These are phyloP conservation scores for Bothrops jararaca DNA, from an alignment of 2,113 vertebrate species.

Conservation along the genomic window DNA sequence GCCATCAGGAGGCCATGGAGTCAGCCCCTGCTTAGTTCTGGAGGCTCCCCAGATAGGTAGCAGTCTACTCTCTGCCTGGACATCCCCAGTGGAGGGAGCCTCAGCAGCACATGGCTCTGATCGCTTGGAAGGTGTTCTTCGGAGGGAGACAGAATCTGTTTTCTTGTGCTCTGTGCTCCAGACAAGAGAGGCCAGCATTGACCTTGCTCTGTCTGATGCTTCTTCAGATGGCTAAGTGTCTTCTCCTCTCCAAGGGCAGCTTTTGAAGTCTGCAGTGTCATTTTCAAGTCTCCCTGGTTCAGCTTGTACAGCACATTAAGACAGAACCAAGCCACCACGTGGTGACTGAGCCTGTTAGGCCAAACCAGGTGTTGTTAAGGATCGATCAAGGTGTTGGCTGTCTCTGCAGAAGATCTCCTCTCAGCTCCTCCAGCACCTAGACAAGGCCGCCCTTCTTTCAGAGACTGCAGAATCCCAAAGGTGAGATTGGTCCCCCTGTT, in stretches of 20 bases:
- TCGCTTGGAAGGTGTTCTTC: background rate
- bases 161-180: background rate
- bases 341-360: background rate
- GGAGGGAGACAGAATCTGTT: background rate
- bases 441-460: too few relatives aligned
- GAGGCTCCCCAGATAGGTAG: background rate
- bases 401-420: background rate
- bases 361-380: background rate
- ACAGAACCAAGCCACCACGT: background rate
- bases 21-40: background rate
- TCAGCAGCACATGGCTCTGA: background rate
- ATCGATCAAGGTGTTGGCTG: background rate
- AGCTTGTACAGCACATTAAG: background rate
- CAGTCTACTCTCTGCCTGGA: background rate
- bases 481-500: too few relatives aligned
- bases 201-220: background rate
- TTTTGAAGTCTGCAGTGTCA: background rate
- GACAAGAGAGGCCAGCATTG: background rate
- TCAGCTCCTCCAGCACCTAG: background rate
- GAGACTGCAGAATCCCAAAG: too few relatives aligned
- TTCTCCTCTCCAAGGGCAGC: background rate
- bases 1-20: background rate
- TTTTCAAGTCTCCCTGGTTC: background rate
- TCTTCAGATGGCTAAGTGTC: background rate
- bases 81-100: background rate